Base-by-base conservation (phyloP, 2,888 invertebrate genomes). In the Sabellastarte sp. region DNA sequence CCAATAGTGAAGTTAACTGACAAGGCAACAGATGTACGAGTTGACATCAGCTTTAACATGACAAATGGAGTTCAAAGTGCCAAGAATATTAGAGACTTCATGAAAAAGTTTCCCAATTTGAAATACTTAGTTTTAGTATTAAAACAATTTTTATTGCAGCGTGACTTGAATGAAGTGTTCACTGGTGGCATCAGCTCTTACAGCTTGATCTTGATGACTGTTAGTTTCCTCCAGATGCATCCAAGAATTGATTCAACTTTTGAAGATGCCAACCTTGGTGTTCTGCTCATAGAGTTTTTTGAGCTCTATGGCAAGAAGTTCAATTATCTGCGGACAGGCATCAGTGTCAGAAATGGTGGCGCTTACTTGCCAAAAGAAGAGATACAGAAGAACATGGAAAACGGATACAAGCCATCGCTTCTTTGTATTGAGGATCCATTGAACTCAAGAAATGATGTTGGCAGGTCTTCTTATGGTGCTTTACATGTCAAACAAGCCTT, bases 151-250 rank as follows among this genome's bases (percentile, higher is more conserved):
- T 89, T 99, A 73, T 88, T 96, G 73, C 95, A 98, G 87, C 89
- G 98, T 80, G 95, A 97, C 87, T 89, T 99, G 80, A 99, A 99
- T 86, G 98, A 99, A 88, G 98, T 99, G 79, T 99, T 97, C 87
- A 97, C 96, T 71, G 97, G 99, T 71, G 99, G 99, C 84, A 96
- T 99, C 85, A 95, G 96, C 75, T 98, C 97, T 67, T 99, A 99
- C 87, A 95, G 96, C 81, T 89, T 99, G 76, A 97, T 98, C 84
- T 90, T 99, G 74, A 94, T 99, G 92, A 93, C 95, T 84, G 94
- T 98, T 86, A 95, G 95, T 87, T 99, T 98, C 87, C 88, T 99
- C 73, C 53, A 70, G 65, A 52, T 62, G 26, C 65, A 69, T 24
- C 57, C 65, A 2, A 30, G 68, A 24, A 59, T 57, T 15, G 68